These are phyloP conservation scores for Apostichopus leukothele DNA, from an alignment of 53 echinoderm and acorn worm species.

Conservation along the genomic window DNA sequence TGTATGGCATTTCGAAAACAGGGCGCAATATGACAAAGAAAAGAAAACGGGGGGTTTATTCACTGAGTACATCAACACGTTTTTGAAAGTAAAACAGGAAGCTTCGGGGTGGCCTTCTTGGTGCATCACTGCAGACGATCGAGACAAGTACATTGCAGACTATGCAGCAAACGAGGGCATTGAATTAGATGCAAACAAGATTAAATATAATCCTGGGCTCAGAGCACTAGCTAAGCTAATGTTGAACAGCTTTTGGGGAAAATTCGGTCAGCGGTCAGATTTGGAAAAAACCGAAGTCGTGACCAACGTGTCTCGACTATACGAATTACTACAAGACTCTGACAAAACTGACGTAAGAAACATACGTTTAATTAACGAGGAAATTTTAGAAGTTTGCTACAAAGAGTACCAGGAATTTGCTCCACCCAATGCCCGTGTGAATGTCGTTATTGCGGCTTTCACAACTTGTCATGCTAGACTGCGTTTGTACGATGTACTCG, in stretches of 20 bases:
- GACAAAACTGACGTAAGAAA: conserved; percentile 43
- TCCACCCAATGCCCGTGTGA: not conserved
- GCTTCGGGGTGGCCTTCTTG: conserved; percentile 67
- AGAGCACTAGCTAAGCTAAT: conserved; percentile 65
- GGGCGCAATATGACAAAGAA: not conserved
- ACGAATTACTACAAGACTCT: conserved; percentile 2
- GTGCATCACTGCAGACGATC: conserved; percentile 60
- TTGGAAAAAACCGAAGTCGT: conserved; percentile 40
- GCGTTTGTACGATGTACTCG: conserved; percentile 51
- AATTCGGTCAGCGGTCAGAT: conserved; percentile 43
- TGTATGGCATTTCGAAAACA: conserved; percentile 68
- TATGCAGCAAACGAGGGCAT: conserved; percentile 63
- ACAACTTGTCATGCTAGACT: conserved; percentile 54
- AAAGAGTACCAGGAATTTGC: conserved; percentile 40
- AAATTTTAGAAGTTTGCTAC: conserved; percentile 45
- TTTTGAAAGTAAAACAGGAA: conserved; percentile 72
- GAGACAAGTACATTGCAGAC: conserved; percentile 47
- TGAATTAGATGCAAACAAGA: conserved; percentile 45
- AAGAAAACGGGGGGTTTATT: conserved; percentile 39
- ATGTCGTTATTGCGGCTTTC: conserved; percentile 58
- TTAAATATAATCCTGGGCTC: conserved; percentile 66
- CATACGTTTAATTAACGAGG: conserved; percentile 52
- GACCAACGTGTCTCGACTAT: not conserved
- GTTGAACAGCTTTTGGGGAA: conserved; percentile 66
- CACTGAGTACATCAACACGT: conserved; percentile 65